phyloP scores from a whole-genome alignment of 2,113 vertebrate species.

The Pan troglodytes region NHGRI_mPanTro3-v2.1_pri NC_072402.2:94647001-94647500 shows the following conservation, averaged over 20 bases:
- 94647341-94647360: neutral
- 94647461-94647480: neutral
- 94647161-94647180: neutral
- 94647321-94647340: neutral
- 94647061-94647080: neutral
- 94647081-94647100: neutral
- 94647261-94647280: neutral
- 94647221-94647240: neutral
- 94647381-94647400: neutral
- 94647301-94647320: neutral
- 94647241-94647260: neutral
- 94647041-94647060: neutral
- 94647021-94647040: neutral
- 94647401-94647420: neutral
- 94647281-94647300: neutral
- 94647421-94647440: neutral
- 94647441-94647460: neutral
- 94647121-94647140: neutral
- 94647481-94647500: neutral
- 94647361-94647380: neutral
- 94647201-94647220: neutral
- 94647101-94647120: neutral
- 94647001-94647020: neutral
- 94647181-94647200: neutral
- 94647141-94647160: neutral